phyloP scores from a whole-genome alignment of 2,888 invertebrate genomes.

The Achlya flavicornis region DNA sequence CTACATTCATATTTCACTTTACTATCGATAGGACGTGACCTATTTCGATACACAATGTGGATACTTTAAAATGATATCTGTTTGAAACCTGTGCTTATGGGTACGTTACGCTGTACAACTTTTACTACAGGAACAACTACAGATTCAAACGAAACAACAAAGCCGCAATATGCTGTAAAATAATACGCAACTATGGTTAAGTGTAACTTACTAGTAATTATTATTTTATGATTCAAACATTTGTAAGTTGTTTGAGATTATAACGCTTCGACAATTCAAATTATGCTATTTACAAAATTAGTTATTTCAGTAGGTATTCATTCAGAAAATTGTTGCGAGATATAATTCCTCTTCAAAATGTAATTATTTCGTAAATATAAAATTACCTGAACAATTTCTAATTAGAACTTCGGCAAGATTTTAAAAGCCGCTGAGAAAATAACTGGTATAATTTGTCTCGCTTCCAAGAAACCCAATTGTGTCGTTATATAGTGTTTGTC shows the following conservation, averaged over 20 bases:
- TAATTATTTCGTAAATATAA: not conserved
- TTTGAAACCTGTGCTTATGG: too few relatives aligned
- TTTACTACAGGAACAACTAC: too few relatives aligned
- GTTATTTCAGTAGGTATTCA: not conserved
- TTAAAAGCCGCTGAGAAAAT: slow-evolving; percentile 2
- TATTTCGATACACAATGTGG: not conserved
- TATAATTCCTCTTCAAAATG: not conserved
- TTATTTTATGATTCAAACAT: not conserved
- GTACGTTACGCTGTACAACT: not conserved
- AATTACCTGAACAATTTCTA: not conserved
- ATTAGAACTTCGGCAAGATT: not conserved
- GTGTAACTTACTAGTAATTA: too few relatives aligned
- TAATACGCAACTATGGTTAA: too few relatives aligned
- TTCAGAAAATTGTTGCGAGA: not conserved
- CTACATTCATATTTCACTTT: slow-evolving; percentile 12
- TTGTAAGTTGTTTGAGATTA: too few relatives aligned
- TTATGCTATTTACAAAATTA: not conserved
- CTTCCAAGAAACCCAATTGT: not conserved
- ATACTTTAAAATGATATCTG: too few relatives aligned
- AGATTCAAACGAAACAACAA: too few relatives aligned
- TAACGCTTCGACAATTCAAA: not conserved
- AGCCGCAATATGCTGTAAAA: too few relatives aligned
- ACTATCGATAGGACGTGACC: not conserved
- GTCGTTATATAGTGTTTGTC: not conserved
- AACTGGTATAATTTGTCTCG: not conserved